Base-by-base conservation (phyloP, 2,888 invertebrate species). In the Phalangium opilio region DNA sequence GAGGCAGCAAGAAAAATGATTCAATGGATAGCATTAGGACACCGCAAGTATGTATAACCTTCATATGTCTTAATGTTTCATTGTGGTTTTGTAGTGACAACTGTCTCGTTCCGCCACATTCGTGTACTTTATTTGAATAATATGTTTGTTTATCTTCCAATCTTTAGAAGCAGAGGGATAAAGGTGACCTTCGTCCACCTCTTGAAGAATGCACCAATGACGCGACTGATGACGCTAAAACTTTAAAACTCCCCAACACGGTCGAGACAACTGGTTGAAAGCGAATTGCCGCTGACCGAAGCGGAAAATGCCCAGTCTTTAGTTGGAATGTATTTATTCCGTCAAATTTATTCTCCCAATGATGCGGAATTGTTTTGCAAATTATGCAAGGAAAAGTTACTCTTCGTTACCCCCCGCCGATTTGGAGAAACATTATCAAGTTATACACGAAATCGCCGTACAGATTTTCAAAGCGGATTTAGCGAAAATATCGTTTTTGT, bases 401-500 rank as follows among this genome's bases (percentile, higher is more conserved):
- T 12, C 44, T 55, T 10, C 48, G 53, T 3, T 53, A 49, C 32
- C 51, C 51, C 51, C 51, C 20, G 51, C 50, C 17, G 58, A 58
- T 43, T 47, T 58, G n/a, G 50, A 53, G 33, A 51, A 54, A 15
- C 58, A 58, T 46, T 58, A 58, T 43, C 52, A 51, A 32, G 50
- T 54, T 7, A 49, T 55, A 8, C 58, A 58, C 45, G 58, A 58
- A 47, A 43, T 58, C 12, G 50, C 52, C n/a, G 53, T 55, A 11
- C 54, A 56, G 21, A 52, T 50, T 17, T 47, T 44, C 17, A 55
- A 55, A 43, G 57, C 57, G 8, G 55, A 57, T 58, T 58, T 36
- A 56, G 54, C 43, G 58, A 58, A 36, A 55, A 57, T 36, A 56
- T 56, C 17, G 58, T 58, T 3, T 57, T 57, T 47, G 55, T 58